Percentiles rank a stretch among this genome's conserved stretches.
Conservation (phyloP, 2,797 vertebrate genomes). For the Centropyge bicolor region DNA sequence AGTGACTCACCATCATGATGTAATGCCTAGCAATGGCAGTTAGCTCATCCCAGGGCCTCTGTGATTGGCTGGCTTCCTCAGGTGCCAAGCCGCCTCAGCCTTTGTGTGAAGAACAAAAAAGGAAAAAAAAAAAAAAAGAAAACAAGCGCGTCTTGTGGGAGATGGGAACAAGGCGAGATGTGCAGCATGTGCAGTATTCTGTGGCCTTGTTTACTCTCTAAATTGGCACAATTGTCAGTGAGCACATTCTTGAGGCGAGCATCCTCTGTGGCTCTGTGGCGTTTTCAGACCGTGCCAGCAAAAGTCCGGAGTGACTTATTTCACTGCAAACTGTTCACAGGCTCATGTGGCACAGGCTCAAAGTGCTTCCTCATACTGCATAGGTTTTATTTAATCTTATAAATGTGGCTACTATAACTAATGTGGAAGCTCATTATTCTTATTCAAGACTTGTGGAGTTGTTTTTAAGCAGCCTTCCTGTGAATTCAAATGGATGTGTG, state of each 20-base stretch:
- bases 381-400: constrained; percentile 2
- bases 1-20: constrained; percentile 83
- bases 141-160: constrained; percentile 49
- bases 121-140: constrained; percentile 29
- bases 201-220: constrained; percentile 68
- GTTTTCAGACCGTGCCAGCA: constrained; percentile 44
- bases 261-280: constrained; percentile 23
- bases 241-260: constrained; percentile 53
- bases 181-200: constrained; percentile 57
- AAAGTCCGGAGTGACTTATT: constrained; percentile 47
- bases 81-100: constrained; percentile 58
- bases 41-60: constrained; percentile 65
- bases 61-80: constrained; percentile 67
- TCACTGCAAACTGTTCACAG: constrained; percentile 21
- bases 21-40: constrained; percentile 76
- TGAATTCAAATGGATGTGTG: constrained; percentile 9
- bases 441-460: neutral
- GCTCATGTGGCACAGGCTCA: constrained; percentile 18
- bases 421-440: constrained; percentile 23
- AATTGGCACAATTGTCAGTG: constrained; percentile 59
- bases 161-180: constrained; percentile 44
- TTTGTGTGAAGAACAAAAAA: constrained; percentile 51
- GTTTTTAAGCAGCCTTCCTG: neutral
- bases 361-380: constrained; percentile 7
- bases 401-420: neutral